These are phyloP conservation scores for Macrostomum lignano DNA, from an alignment of 1,140 invertebrate genomes.

Conservation along the genomic window DNA sequence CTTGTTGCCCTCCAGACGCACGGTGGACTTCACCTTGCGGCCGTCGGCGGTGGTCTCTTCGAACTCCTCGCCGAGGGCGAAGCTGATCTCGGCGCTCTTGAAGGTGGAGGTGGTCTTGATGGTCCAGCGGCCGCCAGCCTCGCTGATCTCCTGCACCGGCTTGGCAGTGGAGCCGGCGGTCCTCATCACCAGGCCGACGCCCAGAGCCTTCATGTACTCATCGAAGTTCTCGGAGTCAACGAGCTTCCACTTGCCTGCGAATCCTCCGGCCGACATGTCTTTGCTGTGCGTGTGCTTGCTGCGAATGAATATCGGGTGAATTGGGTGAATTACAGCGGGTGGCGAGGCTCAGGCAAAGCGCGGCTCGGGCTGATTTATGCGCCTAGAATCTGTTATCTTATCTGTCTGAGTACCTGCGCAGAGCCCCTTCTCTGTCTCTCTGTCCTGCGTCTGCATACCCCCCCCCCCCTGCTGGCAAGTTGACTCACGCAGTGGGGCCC, in stretches of 20 bases:
- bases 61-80: conserved; percentile 49
- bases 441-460: too few species aligned
- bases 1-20: conserved; percentile 10
- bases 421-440: too few species aligned
- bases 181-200: conserved; percentile 41
- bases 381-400: too few species aligned
- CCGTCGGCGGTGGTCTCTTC: conserved; percentile 57
- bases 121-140: conserved; percentile 39
- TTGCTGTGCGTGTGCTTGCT: too few species aligned
- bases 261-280: too few species aligned
- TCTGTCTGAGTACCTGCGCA: too few species aligned
- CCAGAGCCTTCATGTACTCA: conserved; percentile 52
- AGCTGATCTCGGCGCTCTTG: conserved; percentile 45
- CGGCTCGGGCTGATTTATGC: too few species aligned
- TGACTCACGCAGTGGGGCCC: too few species aligned
- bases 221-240: conserved; percentile 48
- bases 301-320: too few species aligned
- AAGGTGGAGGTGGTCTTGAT: conserved; percentile 51
- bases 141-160: conserved; percentile 41
- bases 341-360: too few species aligned
- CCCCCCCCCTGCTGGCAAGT: too few species aligned
- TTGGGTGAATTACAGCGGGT: too few species aligned
- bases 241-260: conserved; percentile 46
- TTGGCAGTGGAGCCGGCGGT: conserved; percentile 43
- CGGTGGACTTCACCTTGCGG: conserved; percentile 40